These are phyloP conservation scores for Pluvialis apricaria DNA, from an alignment of 2,113 vertebrate species.

Conservation along the genomic window DNA sequence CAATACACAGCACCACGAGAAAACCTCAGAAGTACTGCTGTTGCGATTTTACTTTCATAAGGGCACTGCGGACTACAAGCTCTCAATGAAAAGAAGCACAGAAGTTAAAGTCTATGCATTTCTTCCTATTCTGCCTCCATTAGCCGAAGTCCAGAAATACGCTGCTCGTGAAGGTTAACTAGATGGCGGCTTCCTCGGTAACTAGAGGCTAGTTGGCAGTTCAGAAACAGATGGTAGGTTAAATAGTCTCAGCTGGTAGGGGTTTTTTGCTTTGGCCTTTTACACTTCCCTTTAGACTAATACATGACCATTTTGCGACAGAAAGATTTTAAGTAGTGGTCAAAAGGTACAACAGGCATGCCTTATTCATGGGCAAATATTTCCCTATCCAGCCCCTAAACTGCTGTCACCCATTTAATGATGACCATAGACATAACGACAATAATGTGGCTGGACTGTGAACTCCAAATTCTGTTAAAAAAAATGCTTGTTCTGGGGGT, in stretches of 20 bases:
- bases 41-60: not conserved
- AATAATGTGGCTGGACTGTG: not conserved
- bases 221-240: conserved; percentile 53
- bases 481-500: not conserved
- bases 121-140: not conserved
- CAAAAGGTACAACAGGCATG: not conserved
- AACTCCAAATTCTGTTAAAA: not conserved
- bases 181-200: not conserved
- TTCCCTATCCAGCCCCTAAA: not conserved
- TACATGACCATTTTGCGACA: not conserved
- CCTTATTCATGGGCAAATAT: not conserved
- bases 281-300: conserved; percentile 13
- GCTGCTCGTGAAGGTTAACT: not conserved
- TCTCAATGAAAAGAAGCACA: not conserved
- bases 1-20: not conserved
- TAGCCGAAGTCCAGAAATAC: not conserved
- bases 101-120: not conserved
- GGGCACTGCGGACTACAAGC: not conserved
- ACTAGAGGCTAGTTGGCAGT: not conserved
- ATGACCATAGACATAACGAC: not conserved
- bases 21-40: not conserved
- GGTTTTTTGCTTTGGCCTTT: conserved; percentile 35
- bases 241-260: conserved; percentile 57
- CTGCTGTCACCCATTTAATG: not conserved
- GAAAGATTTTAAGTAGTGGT: not conserved